Evolutionary conservation across 2,797 vertebrate genomes (phyloP).

Genomic region (Pitangus sulphuratus): DNA sequence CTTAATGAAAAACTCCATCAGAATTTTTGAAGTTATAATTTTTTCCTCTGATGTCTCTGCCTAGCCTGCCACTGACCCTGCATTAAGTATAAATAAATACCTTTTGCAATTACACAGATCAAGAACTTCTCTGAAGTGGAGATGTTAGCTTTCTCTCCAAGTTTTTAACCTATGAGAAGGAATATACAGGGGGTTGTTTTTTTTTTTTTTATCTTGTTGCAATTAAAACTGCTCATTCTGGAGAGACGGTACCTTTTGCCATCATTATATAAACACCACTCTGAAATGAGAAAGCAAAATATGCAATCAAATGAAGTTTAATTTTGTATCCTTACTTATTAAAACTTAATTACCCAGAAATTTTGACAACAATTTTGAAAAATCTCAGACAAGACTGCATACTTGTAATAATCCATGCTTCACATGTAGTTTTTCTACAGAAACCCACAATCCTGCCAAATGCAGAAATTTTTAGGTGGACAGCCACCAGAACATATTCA

Average conservation of each 20-base stretch:
- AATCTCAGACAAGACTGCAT: not conserved
- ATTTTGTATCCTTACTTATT: not conserved
- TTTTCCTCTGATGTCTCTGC: not conserved
- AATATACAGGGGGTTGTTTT: rapidly evolving
- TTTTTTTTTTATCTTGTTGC: not conserved
- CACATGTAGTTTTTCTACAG: not conserved
- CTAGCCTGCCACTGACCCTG: not conserved
- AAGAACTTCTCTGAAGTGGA: not conserved
- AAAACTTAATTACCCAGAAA: not conserved
- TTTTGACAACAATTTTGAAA: not conserved
- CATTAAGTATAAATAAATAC: not conserved
- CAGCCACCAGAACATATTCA: not conserved
- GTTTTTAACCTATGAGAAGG: not conserved
- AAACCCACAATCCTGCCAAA: not conserved
- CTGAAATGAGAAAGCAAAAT: not conserved
- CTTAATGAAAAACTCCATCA: not conserved
- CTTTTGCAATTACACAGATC: not conserved
- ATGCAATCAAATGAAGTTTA: not conserved
- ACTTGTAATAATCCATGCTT: not conserved
- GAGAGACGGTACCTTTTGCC: not conserved
- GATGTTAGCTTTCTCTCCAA: not conserved
- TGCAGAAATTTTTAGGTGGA: not conserved
- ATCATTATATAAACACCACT: not conserved
- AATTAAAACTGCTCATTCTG: not conserved
- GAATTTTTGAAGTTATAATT: not conserved